A percentile compares a stretch with the other conserved stretches of the same genome.
Evolutionary conservation across 2,888 invertebrate species (phyloP).

Genomic region (Leptinotarsa rubiginosa): DNA sequence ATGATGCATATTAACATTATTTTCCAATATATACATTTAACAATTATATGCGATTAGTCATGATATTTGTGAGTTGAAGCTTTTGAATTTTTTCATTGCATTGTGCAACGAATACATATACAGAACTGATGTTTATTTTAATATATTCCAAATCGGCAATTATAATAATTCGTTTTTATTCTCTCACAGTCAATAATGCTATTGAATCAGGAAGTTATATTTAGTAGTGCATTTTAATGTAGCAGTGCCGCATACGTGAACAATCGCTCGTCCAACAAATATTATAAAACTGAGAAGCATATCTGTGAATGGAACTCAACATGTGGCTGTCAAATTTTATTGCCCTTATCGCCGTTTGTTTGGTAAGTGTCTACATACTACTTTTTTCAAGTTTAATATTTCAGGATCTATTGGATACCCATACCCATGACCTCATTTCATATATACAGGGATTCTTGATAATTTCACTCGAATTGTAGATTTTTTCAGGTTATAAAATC

Average conservation of each 20-base stretch:
- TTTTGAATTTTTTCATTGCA: not conserved
- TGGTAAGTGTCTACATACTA: constrained; percentile 47
- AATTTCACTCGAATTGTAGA: too few species aligned
- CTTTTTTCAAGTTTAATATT: constrained; percentile 16
- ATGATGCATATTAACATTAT: too few species aligned
- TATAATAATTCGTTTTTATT: not conserved
- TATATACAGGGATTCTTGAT: too few species aligned
- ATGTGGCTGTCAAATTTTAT: constrained; percentile 51
- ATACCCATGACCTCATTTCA: not conserved
- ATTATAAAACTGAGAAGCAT: constrained; percentile 12
- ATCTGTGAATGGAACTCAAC: constrained; percentile 36
- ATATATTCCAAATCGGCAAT: not conserved
- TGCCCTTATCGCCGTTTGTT: constrained; percentile 47
- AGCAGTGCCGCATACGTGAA: not conserved
- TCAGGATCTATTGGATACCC: not conserved
- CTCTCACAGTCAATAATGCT: constrained; percentile 23
- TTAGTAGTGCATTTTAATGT: constrained; percentile 8
- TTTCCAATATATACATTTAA: too few species aligned
- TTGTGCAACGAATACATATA: too few species aligned
- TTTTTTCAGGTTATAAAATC: too few species aligned
- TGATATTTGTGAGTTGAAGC: not conserved
- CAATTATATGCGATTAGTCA: too few species aligned
- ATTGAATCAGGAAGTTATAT: constrained; percentile 7
- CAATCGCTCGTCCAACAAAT: not conserved
- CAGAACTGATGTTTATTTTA: too few species aligned